phyloP scores from a whole-genome alignment of 2,888 invertebrate species.

The Dichetophora obliterata region DNA sequence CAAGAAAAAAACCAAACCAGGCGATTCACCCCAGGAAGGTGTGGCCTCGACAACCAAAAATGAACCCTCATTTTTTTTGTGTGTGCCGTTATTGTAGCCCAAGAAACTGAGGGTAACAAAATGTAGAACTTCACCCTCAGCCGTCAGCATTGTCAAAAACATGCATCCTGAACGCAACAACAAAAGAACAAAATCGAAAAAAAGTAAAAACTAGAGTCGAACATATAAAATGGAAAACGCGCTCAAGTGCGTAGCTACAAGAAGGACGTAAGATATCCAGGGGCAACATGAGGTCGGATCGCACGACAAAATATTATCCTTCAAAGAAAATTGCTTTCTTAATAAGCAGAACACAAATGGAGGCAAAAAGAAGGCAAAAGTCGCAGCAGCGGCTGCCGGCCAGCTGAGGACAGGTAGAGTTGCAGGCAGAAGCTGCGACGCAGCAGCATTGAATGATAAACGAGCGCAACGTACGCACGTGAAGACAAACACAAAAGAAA shows the following conservation, averaged over 20 bases:
- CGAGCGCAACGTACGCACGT: slow-evolving; percentile 16
- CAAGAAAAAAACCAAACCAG: slow-evolving; percentile 39
- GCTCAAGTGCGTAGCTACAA: slow-evolving; percentile 21
- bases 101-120: slow-evolving; percentile 38
- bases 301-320: slow-evolving; percentile 18
- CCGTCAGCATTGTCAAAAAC: not conserved
- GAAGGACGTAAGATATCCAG: not conserved
- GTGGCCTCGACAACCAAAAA: slow-evolving; percentile 57
- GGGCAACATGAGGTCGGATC: slow-evolving; percentile 10
- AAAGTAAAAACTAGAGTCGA: slow-evolving; percentile 40
- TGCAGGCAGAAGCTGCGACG: not conserved
- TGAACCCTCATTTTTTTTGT: slow-evolving; percentile 51
- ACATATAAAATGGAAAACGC: slow-evolving; percentile 28
- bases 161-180: slow-evolving; percentile 24
- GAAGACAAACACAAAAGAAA: slow-evolving; percentile 23
- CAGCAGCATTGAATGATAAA: not conserved
- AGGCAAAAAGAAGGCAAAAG: not conserved
- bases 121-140: slow-evolving; percentile 43
- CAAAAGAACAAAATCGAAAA: slow-evolving; percentile 44
- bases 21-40: slow-evolving; percentile 65
- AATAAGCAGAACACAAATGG: not conserved
- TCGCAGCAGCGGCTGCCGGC: not conserved
- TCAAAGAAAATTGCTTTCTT: slow-evolving; percentile 34
- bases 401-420: not conserved
- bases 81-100: slow-evolving; percentile 5